Evolutionary conservation across 2,888 invertebrate species (phyloP).

Genomic region (Pharmacophagus antenor): DNA sequence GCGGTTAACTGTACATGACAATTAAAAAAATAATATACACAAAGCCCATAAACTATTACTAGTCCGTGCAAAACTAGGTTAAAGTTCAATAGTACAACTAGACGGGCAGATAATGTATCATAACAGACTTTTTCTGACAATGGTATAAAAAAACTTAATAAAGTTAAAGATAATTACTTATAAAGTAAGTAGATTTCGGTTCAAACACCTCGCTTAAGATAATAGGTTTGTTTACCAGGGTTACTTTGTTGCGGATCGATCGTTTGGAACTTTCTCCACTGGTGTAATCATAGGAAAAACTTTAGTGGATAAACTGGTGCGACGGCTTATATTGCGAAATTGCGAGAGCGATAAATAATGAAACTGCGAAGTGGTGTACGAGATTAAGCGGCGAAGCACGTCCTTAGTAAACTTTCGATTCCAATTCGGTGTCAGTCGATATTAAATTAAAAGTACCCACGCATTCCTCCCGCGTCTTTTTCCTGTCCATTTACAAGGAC

Average conservation of each 20-base stretch:
- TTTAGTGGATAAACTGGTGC: conserved; percentile 19
- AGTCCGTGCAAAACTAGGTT: too few species aligned
- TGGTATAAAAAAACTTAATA: background rate
- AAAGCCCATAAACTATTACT: too few species aligned
- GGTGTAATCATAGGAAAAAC: conserved; percentile 29
- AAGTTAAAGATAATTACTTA: conserved; percentile 21
- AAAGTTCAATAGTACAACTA: too few species aligned
- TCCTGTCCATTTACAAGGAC: conserved; percentile 81
- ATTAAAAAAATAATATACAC: too few species aligned
- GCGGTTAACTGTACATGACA: too few species aligned
- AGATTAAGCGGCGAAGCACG: conserved; percentile 72
- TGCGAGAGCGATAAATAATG: conserved; percentile 56
- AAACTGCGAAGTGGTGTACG: conserved; percentile 50
- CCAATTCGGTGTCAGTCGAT: conserved; percentile 79
- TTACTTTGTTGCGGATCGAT: conserved; percentile 25
- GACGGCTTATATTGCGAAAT: conserved; percentile 25
- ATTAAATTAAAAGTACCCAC: conserved; percentile 81
- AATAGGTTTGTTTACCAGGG: conserved; percentile 29
- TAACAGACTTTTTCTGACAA: background rate
- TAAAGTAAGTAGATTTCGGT: conserved; percentile 21
- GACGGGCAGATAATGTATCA: background rate
- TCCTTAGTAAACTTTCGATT: conserved; percentile 75
- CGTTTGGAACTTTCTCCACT: conserved; percentile 20
- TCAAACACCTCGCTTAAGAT: conserved; percentile 27
- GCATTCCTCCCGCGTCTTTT: conserved; percentile 78